phyloP scores from a whole-genome alignment of 1,140 invertebrate species.

The Anastrepha obliqua region DNA sequence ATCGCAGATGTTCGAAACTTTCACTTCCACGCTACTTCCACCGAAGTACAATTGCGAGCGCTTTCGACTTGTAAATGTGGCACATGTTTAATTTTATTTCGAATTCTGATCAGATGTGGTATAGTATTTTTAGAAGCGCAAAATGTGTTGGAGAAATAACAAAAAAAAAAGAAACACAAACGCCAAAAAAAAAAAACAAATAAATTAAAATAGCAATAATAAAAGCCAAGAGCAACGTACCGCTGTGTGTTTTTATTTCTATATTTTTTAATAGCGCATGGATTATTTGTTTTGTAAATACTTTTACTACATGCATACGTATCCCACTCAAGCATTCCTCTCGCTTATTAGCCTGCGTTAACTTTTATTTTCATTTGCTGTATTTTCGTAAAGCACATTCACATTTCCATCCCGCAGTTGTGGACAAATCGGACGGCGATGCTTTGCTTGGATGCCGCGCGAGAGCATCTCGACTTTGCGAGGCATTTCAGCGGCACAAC shows the following conservation, averaged over 20 bases:
- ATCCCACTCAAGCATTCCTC: neutral
- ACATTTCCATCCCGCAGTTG: neutral
- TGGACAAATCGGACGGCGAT: constrained; percentile 6
- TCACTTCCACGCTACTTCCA: neutral
- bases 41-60: neutral
- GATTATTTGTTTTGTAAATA: constrained; percentile 38
- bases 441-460: neutral
- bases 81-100: constrained; percentile 31
- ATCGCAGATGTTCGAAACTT: neutral
- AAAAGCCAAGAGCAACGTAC: neutral
- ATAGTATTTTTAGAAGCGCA: constrained; percentile 7
- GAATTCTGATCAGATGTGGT: constrained; percentile 20
- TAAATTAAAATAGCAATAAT: neutral
- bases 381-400: constrained; percentile 4
- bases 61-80: constrained; percentile 15
- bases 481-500: neutral
- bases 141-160: constrained; percentile 23
- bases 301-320: neutral
- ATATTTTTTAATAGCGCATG: constrained; percentile 12
- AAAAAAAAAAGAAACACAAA: neutral
- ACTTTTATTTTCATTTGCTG: neutral
- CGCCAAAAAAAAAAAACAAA: neutral
- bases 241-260: neutral
- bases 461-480: too few relatives aligned
- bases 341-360: neutral